Conservation (phyloP, 2,113 vertebrate species). For the Hirundichthys speculiger region DNA sequence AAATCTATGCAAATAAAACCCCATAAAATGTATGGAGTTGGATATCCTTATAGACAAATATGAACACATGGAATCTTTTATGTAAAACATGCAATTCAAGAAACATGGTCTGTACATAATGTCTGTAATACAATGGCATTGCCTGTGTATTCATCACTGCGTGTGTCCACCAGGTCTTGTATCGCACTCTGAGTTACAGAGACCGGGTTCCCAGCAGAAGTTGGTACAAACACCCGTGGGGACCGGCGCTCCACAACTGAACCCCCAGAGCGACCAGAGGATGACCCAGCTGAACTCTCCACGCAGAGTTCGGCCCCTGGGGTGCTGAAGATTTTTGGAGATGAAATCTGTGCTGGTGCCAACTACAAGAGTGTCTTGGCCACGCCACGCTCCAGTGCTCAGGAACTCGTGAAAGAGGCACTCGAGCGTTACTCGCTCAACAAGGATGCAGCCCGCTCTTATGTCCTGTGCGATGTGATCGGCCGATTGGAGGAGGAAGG, state of each 20-base stretch:
- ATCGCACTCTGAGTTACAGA: constrained; percentile 92
- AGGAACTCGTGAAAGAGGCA: constrained; percentile 92
- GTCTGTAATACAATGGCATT: too few species aligned
- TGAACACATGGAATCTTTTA: too few species aligned
- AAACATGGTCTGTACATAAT: background rate
- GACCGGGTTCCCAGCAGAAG: constrained; percentile 77
- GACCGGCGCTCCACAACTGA: constrained; percentile 78
- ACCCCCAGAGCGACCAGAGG: constrained; percentile 71
- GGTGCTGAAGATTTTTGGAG: constrained; percentile 94
- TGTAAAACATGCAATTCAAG: background rate
- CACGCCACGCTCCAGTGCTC: constrained; percentile 87
- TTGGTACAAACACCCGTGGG: constrained; percentile 68
- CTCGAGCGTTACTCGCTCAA: constrained; percentile 92
- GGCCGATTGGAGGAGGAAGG: constrained; percentile 83
- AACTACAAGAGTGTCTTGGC: constrained; percentile 98
- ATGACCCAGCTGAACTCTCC: constrained; percentile 93
- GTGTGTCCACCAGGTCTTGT: constrained; percentile 78
- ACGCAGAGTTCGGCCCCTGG: constrained; percentile 93
- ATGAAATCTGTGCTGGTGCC: constrained; percentile 89
- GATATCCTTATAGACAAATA: too few species aligned
- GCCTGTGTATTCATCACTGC: background rate
- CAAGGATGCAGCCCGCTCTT: constrained; percentile 81
- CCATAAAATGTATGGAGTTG: too few species aligned
- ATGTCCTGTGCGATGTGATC: constrained; percentile 92
- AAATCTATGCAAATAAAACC: too few species aligned